These are phyloP conservation scores for Archaeoteleia sp. DNA, from an alignment of 2,888 invertebrate genomes.

Conservation along the genomic window DNA sequence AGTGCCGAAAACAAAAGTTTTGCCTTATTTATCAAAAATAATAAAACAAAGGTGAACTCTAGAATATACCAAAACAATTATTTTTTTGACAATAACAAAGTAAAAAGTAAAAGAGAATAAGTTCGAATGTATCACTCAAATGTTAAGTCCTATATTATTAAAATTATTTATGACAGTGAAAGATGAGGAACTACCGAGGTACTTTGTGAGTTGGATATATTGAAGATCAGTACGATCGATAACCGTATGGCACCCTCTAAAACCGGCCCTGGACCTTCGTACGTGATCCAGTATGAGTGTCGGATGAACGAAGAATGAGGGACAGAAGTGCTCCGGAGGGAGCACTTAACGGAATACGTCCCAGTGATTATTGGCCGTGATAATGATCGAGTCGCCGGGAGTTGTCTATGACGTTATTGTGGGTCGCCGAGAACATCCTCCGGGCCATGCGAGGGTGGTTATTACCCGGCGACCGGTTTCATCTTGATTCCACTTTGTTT, in stretches of 20 bases:
- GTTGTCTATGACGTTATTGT: constrained; percentile 73
- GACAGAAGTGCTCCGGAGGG: constrained; percentile 57
- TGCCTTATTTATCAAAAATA: too few relatives aligned
- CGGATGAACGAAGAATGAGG: constrained; percentile 34
- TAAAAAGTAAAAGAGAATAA: constrained; percentile 12
- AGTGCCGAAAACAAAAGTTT: too few relatives aligned
- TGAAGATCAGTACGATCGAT: constrained; percentile 33
- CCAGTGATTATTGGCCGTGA: constrained; percentile 73
- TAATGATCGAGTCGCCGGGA: constrained; percentile 72
- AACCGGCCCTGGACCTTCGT: constrained; percentile 39
- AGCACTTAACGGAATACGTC: constrained; percentile 72
- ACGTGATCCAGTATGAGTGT: constrained; percentile 31
- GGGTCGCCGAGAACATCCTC: constrained; percentile 67
- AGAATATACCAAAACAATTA: neutral
- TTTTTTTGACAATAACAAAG: neutral
- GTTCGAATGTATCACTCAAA: constrained; percentile 16
- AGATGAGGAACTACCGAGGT: constrained; percentile 12
- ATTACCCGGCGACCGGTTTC: constrained; percentile 71
- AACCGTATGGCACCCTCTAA: constrained; percentile 30
- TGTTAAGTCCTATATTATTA: constrained; percentile 16
- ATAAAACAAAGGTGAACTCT: too few relatives aligned
- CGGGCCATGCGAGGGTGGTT: constrained; percentile 73
- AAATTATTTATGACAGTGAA: constrained; percentile 30
- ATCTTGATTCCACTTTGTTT: constrained; percentile 55
- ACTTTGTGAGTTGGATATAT: constrained; percentile 37